A percentile compares a stretch with the other conserved stretches of the same genome.
Conservation (phyloP, 2,797 vertebrate genomes). For the Zenarchopterus dispar region DNA sequence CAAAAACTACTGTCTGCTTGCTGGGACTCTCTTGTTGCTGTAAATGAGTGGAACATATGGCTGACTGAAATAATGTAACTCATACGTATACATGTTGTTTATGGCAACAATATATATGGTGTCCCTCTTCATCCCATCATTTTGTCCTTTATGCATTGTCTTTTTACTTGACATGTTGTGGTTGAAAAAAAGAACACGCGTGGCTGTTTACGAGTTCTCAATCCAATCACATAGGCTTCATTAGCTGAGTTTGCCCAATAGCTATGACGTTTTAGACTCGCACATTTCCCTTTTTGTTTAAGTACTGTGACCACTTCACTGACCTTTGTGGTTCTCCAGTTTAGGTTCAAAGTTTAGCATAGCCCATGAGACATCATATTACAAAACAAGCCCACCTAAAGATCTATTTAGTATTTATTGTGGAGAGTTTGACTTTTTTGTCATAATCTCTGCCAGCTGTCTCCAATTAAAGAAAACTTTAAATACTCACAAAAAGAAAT, state of each 20-base stretch:
- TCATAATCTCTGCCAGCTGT: not conserved
- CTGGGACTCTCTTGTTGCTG: slow-evolving; percentile 32
- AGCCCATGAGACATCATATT: not conserved
- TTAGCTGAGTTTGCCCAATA: too few relatives aligned
- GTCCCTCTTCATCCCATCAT: too few relatives aligned
- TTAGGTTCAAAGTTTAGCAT: not conserved
- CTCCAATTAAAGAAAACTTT: not conserved
- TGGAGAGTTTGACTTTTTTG: not conserved
- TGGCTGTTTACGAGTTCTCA: too few relatives aligned
- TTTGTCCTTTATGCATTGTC: too few relatives aligned
- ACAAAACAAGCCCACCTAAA: not conserved
- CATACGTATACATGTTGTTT: slow-evolving; percentile 32
- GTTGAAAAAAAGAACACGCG: too few relatives aligned
- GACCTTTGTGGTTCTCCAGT: not conserved
- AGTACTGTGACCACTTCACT: not conserved
- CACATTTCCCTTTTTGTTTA: not conserved
- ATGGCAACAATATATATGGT: too few relatives aligned
- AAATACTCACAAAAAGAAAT: not conserved
- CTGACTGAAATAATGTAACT: slow-evolving; percentile 60
- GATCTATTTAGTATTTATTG: not conserved
- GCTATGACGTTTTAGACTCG: not conserved
- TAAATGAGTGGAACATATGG: slow-evolving; percentile 50
- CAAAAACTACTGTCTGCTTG: slow-evolving; percentile 56
- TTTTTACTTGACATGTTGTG: too few relatives aligned
- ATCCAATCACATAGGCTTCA: too few relatives aligned